Base-by-base conservation (phyloP, 2,888 invertebrate genomes). In the Epinotia bilunana region DNA sequence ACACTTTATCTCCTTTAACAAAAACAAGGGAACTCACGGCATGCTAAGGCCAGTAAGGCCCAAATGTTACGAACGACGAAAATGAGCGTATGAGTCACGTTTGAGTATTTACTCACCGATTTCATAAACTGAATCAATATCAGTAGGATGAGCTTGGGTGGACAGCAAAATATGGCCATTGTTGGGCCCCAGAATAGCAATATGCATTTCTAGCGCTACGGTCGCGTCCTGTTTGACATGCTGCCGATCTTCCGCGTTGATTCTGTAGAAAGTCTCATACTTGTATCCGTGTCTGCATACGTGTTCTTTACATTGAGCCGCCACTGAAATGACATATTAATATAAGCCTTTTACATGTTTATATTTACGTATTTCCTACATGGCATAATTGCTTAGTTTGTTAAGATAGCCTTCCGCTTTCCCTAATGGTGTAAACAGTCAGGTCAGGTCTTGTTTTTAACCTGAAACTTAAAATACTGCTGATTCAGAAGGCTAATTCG, bases 91-190 rank as follows among this genome's bases (percentile, higher is more conserved):
- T 11, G 28, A 28, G 58, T 58, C 23, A 20, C 57, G 57, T 64
- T 20, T 20, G 46, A 49, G 20, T 28, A 28, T 16, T 28, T 65
- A 23, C 83, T 84, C 79, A 94, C 94, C 96, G 63, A 97, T 95
- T 90, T 97, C 96, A 86, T 97, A 97, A 0, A 96, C 96, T 0
- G 95, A 92, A 81, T 95, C 96, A 1, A 76, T 80, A 2, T 83
- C 77, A 0, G 88, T 83, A 0, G 96, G 95, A 6, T 82, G 85
- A 0, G 90, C 84, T 0, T 91, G 91, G 0, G 95, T 90, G 0
- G 96, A 95, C 11, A 97, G 86, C 28, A 96, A 86, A 62, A 97
- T 96, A 80, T 97, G 97, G 0, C 96, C 97, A 84, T 97, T 96
- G 84, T 95, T 96, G 0, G 92, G 86, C 0, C 96, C 96, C 78